Evolutionary conservation across 2,888 invertebrate genomes (phyloP), one percentile per base, ranked within the genome.

Genomic region (Linnaemya tessellans): DNA sequence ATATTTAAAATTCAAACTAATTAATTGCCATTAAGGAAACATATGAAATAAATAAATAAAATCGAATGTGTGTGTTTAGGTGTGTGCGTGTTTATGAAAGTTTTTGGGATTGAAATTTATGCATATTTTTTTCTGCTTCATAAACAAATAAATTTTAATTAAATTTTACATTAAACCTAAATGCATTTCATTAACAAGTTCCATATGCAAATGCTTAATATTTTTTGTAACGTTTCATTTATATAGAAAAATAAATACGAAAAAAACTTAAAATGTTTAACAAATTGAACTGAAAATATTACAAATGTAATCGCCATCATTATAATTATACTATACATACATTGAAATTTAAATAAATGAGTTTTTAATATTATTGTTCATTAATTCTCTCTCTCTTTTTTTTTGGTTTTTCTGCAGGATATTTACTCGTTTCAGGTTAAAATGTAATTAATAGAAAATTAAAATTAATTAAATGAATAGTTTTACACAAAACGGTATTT

Each of bases 151-250:
- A 82, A 78, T 65, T 79, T 80, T 71, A 70, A 85, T 83, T 83
- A 71, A 78, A 83, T 78, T 78, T 82, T 71, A 83, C 83, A 80
- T 80, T 85, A 75, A 80, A 80, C 83, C 85, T 85, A 85, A 85
- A 85, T 84, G 86, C 86, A 84, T 86, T 86, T 84, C 77, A 84
- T 84, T 84, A 81, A 84, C 73, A 81, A 67, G 30, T 83, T 80
- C 70, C 83, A 83, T 74, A 85, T 85, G 78, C 71, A 79, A 73
- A 83, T 78, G 65, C 64, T 67, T 81, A 64, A 18, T 54, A 18
- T 38, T 10, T 67, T 65, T 38, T 56, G 7, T 43, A 51, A 64
- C 5, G n/a, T 67, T 68, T 77, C 43, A 41, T 60, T 71, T 64
- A 73, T 58, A 60, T 49, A 49, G 38, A 68, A 68, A 56, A 73